These are phyloP conservation scores for Eumerus sabulonum DNA, from an alignment of 2,888 invertebrate genomes.

Conservation along the genomic window DNA sequence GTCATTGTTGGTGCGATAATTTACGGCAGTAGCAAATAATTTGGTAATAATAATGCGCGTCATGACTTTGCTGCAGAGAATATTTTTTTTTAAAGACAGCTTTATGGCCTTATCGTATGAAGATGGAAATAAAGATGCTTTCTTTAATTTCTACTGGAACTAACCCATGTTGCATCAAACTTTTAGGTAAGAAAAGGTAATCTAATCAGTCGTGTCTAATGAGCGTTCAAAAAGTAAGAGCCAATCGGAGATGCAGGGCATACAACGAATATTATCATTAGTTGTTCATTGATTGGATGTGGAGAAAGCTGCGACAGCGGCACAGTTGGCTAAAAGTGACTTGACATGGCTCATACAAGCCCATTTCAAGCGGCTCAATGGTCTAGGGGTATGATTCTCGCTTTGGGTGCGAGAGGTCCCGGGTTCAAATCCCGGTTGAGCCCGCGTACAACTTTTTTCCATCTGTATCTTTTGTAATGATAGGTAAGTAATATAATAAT, in stretches of 20 bases:
- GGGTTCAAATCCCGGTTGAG: conserved; percentile 85
- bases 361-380: conserved; percentile 80
- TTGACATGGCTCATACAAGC: background rate
- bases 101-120: conserved; percentile 23
- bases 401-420: conserved; percentile 85
- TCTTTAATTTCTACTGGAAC: no score
- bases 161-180: no score
- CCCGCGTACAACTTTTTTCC: conserved; percentile 76
- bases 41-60: conserved; percentile 79
- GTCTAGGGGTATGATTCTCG: conserved; percentile 85
- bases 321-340: no score
- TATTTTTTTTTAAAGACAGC: conserved; percentile 58
- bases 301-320: no score
- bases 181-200: no score
- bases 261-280: conserved; percentile 59
- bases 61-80: conserved; percentile 71
- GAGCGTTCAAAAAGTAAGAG: no score
- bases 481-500: no score
- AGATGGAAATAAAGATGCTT: no score
- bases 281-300: no score
- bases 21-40: conserved; percentile 73
- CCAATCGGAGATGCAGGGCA: no score
- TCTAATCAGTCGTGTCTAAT: no score
- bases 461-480: no score
- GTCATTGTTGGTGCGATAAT: conserved; percentile 60